Evolutionary conservation across 2,797 vertebrate species (phyloP), one percentile per base, ranked within the genome.

Genomic region (Ceryle rudis): DNA sequence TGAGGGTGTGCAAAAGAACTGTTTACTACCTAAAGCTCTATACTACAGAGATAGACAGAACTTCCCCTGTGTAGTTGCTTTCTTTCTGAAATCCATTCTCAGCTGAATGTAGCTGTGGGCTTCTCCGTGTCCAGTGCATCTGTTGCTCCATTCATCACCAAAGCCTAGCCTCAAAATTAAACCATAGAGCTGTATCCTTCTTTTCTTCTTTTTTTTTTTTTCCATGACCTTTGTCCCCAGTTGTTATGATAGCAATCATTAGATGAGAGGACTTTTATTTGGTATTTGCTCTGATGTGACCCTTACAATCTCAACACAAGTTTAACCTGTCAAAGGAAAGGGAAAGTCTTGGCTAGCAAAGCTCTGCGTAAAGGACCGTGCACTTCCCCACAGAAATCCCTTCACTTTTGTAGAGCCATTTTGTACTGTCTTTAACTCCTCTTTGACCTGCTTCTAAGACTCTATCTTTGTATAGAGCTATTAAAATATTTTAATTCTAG

Each of bases 201-300:
- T 75, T 52, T 7, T 10, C 1, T 28, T 23, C 14, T 44, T 75
- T 70, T 60, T 11, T 4, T 5, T 52, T 52, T 29, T 52, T 7
- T 10, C 21, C 21, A 12, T 0, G 0, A 47, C 16, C 39, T 74
- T 81, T 57, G 2, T 61, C 9, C 14, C 19, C 11, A 26, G 9
- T 28, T 81, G 5, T 55, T 83, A 9, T 20, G 11, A 31, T 16
- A 22, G 3, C 16, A 73, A 11, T 65, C 29, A 28, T 74, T 71
- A 74, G 41, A 33, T 28, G 7, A 65, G 31, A 60, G 17, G 7
- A 16, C 6, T 42, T 93, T 84, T 42, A 21, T 72, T 31, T 75
- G 41, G 3, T 60, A 51, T 83, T 88, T 46, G 5, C 21, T 91
- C 67, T 74, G 39, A 20, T 46, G 14, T 61, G 28, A 57, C 14